Base-by-base conservation (phyloP, 2,888 invertebrate genomes). In the Eumerus sabulonum region DNA sequence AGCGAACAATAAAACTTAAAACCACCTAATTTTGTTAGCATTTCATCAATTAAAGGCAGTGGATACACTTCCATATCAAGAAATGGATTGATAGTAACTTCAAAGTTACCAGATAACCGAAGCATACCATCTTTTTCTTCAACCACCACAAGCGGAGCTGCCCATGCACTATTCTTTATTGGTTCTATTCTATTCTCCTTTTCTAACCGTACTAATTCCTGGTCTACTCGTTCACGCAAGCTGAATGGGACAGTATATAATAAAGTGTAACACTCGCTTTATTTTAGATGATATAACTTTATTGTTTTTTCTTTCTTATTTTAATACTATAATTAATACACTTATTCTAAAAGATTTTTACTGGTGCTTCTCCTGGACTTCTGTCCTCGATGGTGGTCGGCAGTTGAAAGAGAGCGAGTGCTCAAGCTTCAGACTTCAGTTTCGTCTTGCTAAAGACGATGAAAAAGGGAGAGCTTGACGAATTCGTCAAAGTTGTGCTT, bases 41-140 rank as follows among this genome's bases (percentile, higher is more conserved):
- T 35, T 17, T 73, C 54, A 13, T 56, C 57, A 27, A 42, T 57
- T 1, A 44, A 9, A 12, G 67, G 67, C 13, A 68, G 36, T 13
- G 77, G 59, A 38, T 72, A 50, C 1, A 67, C 71, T 11, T 62
- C 77, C 27, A 62, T 51, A 38, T 71, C 45, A 1, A 77, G 14
- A 42, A 47, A 36, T 9, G 66, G 62, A 42, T 62, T 62, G 18
- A 74, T 59, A 1, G 60, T 76, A n/a, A 59, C 51, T 42, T 74
- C 74, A 35, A 66, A 72, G 47, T 70, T 63, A 1, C 72, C 67
- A 53, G 62, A 71, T 18, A 77, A 27, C 14, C 77, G 35, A n/a
- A 72, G 38, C 12, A 50, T 60, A 4, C 57, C 62, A 35, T 62
- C 51, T 51, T 53, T 45, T 67, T 47, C 63, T 38, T 51, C 54